Conservation (phyloP, 2,888 invertebrate genomes). For the Zaprionus bogoriensis region DNA sequence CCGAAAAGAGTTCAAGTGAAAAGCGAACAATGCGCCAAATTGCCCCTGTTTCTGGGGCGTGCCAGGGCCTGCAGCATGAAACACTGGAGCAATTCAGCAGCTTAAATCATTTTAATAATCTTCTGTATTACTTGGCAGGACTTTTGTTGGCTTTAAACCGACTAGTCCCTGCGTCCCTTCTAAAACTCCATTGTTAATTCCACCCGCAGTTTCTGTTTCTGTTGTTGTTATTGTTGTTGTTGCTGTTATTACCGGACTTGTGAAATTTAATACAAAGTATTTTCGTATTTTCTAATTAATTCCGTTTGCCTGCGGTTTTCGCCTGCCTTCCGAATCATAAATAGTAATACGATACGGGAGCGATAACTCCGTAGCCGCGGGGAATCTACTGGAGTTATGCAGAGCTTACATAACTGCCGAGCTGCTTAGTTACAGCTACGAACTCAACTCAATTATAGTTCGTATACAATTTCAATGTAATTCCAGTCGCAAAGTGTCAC, state of each 20-base stretch:
- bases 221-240: slow-evolving; percentile 30
- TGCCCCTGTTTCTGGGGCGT: slow-evolving; percentile 1
- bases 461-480: neutral
- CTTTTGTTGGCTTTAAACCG: slow-evolving; percentile 22
- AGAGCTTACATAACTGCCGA: neutral
- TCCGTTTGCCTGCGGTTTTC: slow-evolving; percentile 45
- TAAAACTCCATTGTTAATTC: slow-evolving; percentile 33
- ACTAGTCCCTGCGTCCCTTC: slow-evolving; percentile 7
- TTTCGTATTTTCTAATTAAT: slow-evolving; percentile 65
- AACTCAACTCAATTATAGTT: no score
- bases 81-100: slow-evolving; percentile 46
- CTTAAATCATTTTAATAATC: slow-evolving; percentile 69
- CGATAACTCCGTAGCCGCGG: slow-evolving; percentile 31
- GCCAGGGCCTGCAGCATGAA: slow-evolving; percentile 1
- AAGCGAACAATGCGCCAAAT: slow-evolving; percentile 38
- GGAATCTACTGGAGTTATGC: slow-evolving; percentile 24
- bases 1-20: slow-evolving; percentile 41
- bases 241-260: no score
- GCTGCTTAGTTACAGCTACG: no score
- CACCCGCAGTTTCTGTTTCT: slow-evolving; percentile 24
- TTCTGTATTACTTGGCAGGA: slow-evolving; percentile 38
- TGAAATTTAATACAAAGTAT: slow-evolving; percentile 57
- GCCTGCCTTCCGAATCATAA: slow-evolving; percentile 37
- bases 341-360: slow-evolving; percentile 48
- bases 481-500: neutral